Conservation (phyloP, 2,113 vertebrate species). For the Porphyrio hochstetteri region DNA sequence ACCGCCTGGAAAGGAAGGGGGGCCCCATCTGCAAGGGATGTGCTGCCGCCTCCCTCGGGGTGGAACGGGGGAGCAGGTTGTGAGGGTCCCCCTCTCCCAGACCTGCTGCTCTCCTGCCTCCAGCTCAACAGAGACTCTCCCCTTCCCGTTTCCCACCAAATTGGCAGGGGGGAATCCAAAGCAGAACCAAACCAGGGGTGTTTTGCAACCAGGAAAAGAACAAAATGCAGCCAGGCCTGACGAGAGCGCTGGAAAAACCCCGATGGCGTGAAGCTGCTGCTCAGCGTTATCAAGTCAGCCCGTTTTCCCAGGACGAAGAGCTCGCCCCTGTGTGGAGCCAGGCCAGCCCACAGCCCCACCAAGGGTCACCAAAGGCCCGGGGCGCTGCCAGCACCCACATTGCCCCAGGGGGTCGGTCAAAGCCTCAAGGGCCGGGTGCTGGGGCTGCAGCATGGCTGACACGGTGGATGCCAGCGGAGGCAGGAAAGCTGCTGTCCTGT, state of each 20-base stretch:
- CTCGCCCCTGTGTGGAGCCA: not conserved
- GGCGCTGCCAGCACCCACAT: not conserved
- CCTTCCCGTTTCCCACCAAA: not conserved
- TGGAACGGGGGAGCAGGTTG: not conserved
- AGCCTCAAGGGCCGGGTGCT: not conserved
- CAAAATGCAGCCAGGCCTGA: not conserved
- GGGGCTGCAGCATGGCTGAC: accelerated
- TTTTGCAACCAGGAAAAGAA: constrained; percentile 10
- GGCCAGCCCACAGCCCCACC: accelerated
- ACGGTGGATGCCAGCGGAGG: not conserved
- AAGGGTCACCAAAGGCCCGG: accelerated
- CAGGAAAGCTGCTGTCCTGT: not conserved
- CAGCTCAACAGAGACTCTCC: not conserved
- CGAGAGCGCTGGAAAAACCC: not conserved
- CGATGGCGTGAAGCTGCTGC: not conserved
- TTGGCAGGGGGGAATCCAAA: not conserved
- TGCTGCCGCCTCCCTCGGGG: not conserved
- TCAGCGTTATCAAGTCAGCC: not conserved
- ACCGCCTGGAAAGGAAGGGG: not conserved
- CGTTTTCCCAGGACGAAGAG: not conserved
- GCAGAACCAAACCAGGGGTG: not conserved
- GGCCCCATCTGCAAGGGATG: not conserved
- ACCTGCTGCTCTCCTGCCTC: not conserved
- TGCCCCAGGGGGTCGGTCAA: not conserved
- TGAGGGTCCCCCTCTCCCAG: accelerated